phyloP scores from a whole-genome alignment of 2,888 invertebrate genomes.

The Saturnia japonica region DNA sequence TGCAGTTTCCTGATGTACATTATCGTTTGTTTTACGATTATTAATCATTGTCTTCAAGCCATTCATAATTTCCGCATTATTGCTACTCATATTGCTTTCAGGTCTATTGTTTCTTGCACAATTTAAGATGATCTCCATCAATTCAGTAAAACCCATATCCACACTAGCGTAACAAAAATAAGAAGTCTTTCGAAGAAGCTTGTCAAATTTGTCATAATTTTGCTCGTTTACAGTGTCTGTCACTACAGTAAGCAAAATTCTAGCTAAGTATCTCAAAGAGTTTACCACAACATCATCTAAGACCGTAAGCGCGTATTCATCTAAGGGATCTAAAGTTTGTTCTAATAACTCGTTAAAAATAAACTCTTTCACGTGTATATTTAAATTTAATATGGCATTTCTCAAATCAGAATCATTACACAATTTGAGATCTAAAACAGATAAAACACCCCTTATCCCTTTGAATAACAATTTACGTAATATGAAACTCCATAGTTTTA shows the following conservation, averaged over 20 bases:
- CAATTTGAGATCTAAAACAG: constrained; percentile 18
- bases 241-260: background rate
- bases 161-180: background rate
- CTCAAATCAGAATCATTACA: constrained; percentile 9
- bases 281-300: background rate
- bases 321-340: background rate
- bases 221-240: background rate
- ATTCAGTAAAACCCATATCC: constrained; percentile 1
- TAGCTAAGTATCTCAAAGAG: background rate
- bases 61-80: background rate
- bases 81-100: background rate
- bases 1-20: background rate
- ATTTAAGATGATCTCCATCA: background rate
- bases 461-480: constrained; percentile 1
- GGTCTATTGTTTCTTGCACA: background rate
- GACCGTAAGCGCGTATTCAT: background rate
- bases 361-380: constrained; percentile 1
- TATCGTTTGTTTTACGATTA: background rate
- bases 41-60: background rate
- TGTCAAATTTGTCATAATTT: background rate
- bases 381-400: constrained; percentile 5
- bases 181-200: background rate
- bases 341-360: constrained; percentile 8
- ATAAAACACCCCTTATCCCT: background rate
- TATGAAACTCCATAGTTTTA: background rate